phyloP scores from a whole-genome alignment of 1,140 invertebrate genomes.

The Panagrolaimus sp. region DNA sequence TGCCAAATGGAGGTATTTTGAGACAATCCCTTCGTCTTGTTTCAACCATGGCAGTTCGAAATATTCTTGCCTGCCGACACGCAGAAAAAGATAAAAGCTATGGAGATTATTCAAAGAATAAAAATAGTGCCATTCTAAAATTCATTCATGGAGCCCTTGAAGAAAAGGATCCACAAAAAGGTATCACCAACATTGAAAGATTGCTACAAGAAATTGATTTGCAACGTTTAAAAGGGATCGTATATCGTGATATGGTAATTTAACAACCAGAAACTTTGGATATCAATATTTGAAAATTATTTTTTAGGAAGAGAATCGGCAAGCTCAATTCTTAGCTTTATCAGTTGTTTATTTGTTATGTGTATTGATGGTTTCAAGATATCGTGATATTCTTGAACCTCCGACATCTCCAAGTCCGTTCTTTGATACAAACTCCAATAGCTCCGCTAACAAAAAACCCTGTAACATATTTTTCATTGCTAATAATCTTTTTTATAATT shows the following conservation, averaged over 20 bases:
- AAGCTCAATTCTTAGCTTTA: constrained; percentile 95
- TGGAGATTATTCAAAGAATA: constrained; percentile 26
- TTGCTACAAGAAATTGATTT: constrained; percentile 98
- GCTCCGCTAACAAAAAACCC: constrained; percentile 32
- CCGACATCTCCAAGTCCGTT: constrained; percentile 57
- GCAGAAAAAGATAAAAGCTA: constrained; percentile 26
- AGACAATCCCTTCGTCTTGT: constrained; percentile 83
- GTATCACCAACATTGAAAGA: constrained; percentile 85
- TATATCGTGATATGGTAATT: constrained; percentile 98
- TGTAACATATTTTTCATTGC: constrained; percentile 14
- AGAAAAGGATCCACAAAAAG: constrained; percentile 64
- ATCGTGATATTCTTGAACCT: constrained; percentile 94
- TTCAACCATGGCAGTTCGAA: constrained; percentile 54
- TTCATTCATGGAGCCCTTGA: constrained; percentile 42
- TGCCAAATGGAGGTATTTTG: constrained; percentile 96
- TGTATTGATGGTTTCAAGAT: constrained; percentile 98
- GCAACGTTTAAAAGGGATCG: constrained; percentile 88
- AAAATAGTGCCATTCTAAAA: constrained; percentile 45
- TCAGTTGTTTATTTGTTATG: constrained; percentile 99
- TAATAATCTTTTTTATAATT: background rate
- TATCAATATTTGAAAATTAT: constrained; percentile 1
- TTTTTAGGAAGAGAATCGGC: constrained; percentile 93
- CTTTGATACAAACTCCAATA: constrained; percentile 43
- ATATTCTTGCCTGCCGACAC: constrained; percentile 44
- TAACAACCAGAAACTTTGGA: too few species aligned